phyloP scores from a whole-genome alignment of 2,113 vertebrate species.

The Heloderma charlesbogerti region DNA sequence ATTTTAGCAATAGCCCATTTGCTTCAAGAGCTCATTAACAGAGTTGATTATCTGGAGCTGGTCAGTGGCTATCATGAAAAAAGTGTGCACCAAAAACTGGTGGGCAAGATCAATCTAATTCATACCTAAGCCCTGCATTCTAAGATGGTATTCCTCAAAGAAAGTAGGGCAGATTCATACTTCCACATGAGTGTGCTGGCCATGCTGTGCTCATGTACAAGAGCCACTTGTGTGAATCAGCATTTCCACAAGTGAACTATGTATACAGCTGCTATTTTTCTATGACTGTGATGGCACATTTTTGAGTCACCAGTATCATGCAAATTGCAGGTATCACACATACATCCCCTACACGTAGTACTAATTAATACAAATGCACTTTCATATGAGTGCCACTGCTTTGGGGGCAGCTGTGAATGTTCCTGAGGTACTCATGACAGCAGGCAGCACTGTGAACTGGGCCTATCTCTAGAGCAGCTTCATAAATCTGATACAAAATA shows the following conservation, averaged over 20 bases:
- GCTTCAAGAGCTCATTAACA: neutral
- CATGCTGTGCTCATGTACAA: neutral
- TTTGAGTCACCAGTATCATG: neutral
- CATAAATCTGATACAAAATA: neutral
- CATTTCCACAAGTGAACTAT: neutral
- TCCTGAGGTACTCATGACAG: neutral
- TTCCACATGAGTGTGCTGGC: neutral
- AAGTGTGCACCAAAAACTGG: neutral
- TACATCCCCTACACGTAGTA: neutral
- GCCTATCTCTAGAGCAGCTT: neutral
- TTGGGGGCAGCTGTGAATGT: neutral
- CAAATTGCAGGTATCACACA: neutral
- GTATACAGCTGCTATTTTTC: neutral
- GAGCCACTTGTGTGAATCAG: neutral
- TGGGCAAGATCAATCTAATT: neutral
- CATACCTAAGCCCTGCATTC: neutral
- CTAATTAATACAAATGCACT: neutral
- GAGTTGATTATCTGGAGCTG: neutral
- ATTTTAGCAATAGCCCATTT: neutral
- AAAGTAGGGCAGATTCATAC: neutral
- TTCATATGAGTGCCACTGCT: neutral
- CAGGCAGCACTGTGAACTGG: neutral
- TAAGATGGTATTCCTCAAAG: neutral
- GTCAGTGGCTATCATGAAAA: neutral
- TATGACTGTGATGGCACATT: neutral